These are phyloP conservation scores for Drosophila pallidifrons DNA, from an alignment of 1,140 invertebrate genomes.

Conservation along the genomic window DNA sequence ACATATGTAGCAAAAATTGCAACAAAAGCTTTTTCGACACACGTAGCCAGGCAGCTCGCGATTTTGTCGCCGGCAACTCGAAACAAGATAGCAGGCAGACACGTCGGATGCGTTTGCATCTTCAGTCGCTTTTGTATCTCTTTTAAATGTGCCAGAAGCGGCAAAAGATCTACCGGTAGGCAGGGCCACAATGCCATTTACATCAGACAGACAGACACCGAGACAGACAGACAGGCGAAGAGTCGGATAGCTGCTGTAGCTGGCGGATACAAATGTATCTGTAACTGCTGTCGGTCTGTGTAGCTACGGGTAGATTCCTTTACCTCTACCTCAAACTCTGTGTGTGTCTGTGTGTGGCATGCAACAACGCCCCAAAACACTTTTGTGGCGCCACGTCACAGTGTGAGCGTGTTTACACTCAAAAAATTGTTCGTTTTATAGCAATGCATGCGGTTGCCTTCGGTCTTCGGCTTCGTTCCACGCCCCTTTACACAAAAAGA, in stretches of 20 bases:
- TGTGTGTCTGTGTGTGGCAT: conserved; percentile 51
- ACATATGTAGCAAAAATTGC: conserved; percentile 41
- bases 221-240: neutral
- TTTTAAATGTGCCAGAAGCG: conserved; percentile 22
- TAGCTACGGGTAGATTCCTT: conserved; percentile 18
- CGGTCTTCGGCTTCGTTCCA: neutral
- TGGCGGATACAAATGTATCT: conserved; percentile 39
- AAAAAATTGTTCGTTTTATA: conserved; percentile 65
- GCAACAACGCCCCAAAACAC: conserved; percentile 79
- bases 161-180: conserved; percentile 35
- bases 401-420: conserved; percentile 70
- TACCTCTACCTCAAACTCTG: conserved; percentile 21
- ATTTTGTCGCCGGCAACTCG: conserved; percentile 70
- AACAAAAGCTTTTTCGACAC: conserved; percentile 34
- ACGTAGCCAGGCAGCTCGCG: conserved; percentile 68
- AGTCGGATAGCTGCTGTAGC: no score
- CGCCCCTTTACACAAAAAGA: conserved; percentile 37
- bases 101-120: conserved; percentile 72
- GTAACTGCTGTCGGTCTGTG: conserved; percentile 35
- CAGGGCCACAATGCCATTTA: conserved; percentile 55
- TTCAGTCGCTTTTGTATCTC: conserved; percentile 31
- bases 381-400: conserved; percentile 58
- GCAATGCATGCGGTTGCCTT: conserved; percentile 62
- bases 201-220: conserved; percentile 38
- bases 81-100: conserved; percentile 58